A percentile compares a stretch with the other conserved stretches of the same genome.
Evolutionary conservation across 2,888 invertebrate species (phyloP).

Genomic region (Clitarchus hookeri): DNA sequence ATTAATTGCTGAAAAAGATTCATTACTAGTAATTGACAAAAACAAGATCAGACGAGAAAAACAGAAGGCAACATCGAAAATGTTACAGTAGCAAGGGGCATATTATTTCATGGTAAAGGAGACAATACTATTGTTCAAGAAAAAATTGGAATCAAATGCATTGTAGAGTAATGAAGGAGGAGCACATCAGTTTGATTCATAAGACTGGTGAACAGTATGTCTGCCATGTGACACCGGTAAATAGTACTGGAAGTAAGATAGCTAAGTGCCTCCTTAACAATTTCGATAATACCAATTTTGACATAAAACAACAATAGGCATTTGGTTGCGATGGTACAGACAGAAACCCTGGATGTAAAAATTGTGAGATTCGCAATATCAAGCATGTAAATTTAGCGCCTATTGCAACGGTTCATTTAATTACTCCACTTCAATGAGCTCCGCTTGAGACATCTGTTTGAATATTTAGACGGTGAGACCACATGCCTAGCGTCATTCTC

Average conservation of each 20-base stretch:
- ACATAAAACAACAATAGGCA: not conserved
- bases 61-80: not conserved
- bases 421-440: slow-evolving; percentile 8
- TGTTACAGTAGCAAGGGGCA: not conserved
- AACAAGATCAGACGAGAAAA: not conserved
- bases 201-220: slow-evolving; percentile 26
- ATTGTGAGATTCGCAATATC: not conserved
- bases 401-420: slow-evolving; percentile 15
- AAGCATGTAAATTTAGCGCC: not conserved
- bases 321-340: slow-evolving; percentile 21
- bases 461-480: slow-evolving; percentile 2
- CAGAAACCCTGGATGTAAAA: slow-evolving; percentile 12
- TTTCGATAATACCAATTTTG: not conserved
- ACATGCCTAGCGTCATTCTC: slow-evolving; percentile 36
- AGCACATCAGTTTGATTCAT: slow-evolving; percentile 26
- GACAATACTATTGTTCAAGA: slow-evolving; percentile 3
- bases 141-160: slow-evolving; percentile 12
- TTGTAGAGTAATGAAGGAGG: slow-evolving; percentile 10
- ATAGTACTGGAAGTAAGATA: slow-evolving; percentile 19
- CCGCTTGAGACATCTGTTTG: not conserved
- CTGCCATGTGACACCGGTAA: slow-evolving; percentile 21
- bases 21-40: not conserved
- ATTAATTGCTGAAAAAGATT: too few relatives aligned
- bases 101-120: slow-evolving; percentile 23
- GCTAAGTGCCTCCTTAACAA: not conserved